Evolutionary conservation across 2,888 invertebrate genomes (phyloP).

Genomic region (Aporophyla lueneburgensis): DNA sequence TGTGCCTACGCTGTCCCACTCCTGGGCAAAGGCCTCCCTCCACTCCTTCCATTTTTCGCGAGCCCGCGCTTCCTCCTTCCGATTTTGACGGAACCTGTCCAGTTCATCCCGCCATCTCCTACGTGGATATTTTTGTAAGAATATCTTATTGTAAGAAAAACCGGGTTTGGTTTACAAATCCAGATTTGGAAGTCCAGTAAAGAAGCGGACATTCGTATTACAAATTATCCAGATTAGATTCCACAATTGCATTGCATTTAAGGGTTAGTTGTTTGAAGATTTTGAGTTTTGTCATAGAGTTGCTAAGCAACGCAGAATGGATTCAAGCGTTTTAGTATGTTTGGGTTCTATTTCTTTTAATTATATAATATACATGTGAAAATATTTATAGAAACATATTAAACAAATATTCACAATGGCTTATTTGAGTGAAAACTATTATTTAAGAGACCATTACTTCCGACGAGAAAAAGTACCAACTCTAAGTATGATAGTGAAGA

Average conservation of each 20-base stretch:
- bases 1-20: no score
- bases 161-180: not conserved
- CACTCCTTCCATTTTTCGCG: no score
- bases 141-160: not conserved
- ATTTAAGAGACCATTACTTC: constrained; percentile 81
- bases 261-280: not conserved
- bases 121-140: not conserved
- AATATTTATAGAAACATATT: constrained; percentile 15
- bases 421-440: constrained; percentile 79
- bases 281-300: constrained; percentile 12
- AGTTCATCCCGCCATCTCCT: no score
- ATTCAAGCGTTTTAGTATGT: not conserved
- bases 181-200: not conserved
- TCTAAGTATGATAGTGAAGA: constrained; percentile 80
- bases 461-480: constrained; percentile 83
- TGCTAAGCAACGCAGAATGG: constrained; percentile 29
- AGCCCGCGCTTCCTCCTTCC: no score
- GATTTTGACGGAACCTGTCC: no score
- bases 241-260: not conserved
- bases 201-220: not conserved
- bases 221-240: not conserved
- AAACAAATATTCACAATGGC: constrained; percentile 70
- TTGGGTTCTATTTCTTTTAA: not conserved
- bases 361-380: not conserved
- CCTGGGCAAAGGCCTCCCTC: no score